These are phyloP conservation scores for Pogonocherus hispidulus DNA, from an alignment of 2,888 invertebrate genomes.

Conservation along the genomic window DNA sequence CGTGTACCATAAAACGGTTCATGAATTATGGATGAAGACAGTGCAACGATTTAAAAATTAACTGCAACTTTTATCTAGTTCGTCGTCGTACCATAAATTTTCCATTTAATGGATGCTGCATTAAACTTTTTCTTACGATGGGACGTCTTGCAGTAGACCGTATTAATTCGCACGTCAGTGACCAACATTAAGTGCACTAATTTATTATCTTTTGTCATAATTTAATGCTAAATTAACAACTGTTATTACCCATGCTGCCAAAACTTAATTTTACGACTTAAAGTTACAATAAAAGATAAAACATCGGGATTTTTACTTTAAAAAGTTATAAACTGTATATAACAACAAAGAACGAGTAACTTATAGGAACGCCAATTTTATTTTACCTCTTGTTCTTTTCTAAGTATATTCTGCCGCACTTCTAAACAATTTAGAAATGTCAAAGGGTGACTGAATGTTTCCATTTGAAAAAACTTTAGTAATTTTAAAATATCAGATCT, in stretches of 20 bases:
- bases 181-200: slow-evolving; percentile 22
- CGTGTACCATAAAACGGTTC: slow-evolving; percentile 50
- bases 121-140: slow-evolving; percentile 42
- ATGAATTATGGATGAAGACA: slow-evolving; percentile 61
- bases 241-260: not conserved
- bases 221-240: slow-evolving; percentile 1
- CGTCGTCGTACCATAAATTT: slow-evolving; percentile 63
- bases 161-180: slow-evolving; percentile 28
- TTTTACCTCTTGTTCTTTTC: no score
- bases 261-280: slow-evolving; percentile 3
- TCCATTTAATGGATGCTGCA: slow-evolving; percentile 61
- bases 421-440: no score
- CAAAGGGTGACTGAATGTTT: no score
- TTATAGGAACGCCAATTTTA: no score
- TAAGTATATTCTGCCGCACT: no score
- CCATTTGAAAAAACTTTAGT: no score
- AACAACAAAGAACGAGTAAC: no score
- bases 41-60: slow-evolving; percentile 64
- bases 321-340: not conserved
- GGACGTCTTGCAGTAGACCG: slow-evolving; percentile 12
- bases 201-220: slow-evolving; percentile 31
- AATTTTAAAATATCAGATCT: no score
- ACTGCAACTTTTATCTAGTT: slow-evolving; percentile 61
- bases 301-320: no score
- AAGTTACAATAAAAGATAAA: not conserved